Conservation (phyloP, 2,888 invertebrate species). For the Aphodius granarius region DNA sequence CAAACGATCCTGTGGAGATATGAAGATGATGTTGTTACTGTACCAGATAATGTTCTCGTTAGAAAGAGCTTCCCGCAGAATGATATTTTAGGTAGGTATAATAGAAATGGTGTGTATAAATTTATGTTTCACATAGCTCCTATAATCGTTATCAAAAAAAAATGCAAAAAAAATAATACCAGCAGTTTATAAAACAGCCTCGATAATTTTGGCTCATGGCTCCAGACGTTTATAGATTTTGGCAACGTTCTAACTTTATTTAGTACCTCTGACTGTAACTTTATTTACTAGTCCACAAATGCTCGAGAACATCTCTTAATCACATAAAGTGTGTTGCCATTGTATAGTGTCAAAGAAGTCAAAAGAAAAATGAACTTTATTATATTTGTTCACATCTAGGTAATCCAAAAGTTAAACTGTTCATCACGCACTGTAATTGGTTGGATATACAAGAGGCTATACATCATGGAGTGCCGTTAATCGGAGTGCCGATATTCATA, state of each 20-base stretch:
- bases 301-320: too few relatives aligned
- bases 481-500: conserved; percentile 43
- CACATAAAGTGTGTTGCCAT: background rate
- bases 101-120: background rate
- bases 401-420: conserved; percentile 37
- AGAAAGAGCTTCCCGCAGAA: conserved; percentile 49
- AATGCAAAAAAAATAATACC: too few relatives aligned
- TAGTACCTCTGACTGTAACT: too few relatives aligned
- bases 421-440: conserved; percentile 41
- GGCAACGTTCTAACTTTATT: too few relatives aligned
- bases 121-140: too few relatives aligned
- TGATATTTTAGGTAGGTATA: conserved; percentile 45
- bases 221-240: background rate
- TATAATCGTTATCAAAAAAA: too few relatives aligned
- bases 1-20: conserved; percentile 49
- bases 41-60: conserved; percentile 47
- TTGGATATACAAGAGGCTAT: conserved; percentile 40
- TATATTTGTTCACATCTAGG: conserved; percentile 19
- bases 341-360: background rate
- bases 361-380: background rate
- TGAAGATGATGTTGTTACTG: conserved; percentile 39
- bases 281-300: background rate
- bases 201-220: background rate
- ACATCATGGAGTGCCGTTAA: conserved; percentile 36
- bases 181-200: too few relatives aligned